Base-by-base conservation (phyloP, 92 coral and sea anemone genomes). In the Epizoanthus rinbou region DNA sequence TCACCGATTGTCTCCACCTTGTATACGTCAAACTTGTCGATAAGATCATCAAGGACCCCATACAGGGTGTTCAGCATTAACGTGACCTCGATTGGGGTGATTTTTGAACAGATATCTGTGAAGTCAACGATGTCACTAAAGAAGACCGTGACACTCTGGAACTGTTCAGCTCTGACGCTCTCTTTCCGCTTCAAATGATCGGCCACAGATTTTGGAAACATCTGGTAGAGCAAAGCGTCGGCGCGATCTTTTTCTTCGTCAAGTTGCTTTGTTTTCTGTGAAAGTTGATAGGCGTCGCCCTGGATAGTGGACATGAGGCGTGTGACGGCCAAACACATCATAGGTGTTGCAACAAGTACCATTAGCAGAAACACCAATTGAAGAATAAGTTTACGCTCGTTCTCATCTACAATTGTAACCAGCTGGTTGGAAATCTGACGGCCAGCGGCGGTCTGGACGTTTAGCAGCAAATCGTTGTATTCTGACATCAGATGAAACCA, bases 121-220 rank as follows among this genome's bases (percentile, higher is more conserved):
- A 91, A 91, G 85, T 83, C 80, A 16, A 91, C 95, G 75, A 91
- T 91, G 52, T 91, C 95, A 68, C 90, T 91, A 81, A 91, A 91
- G 60, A 86, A 91, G 21, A 91, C 87, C 3, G 94, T 91, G n/a
- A 88, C 94, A 60, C 89, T 88, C 72, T 66, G 88, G 18, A 88
- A 91, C 39, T 82, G 74, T 74, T 91, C 94, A 4, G 94, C 80
- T 52, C 85, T 73, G 75, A 91, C 82, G n/a, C 79, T 87, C 43
- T 91, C 88, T 59, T 87, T 87, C 22, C 62, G 74, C 84, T 91
- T 91, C 9, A 91, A 85, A 39, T 82, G 64, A 69, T 91, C 94
- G 2, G 94, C 94, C 19, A 91, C 94, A 1, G 94, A 86, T 43
- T 59, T 85, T 1, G 94, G 94, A n/a, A 91, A 91, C 94, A 91